Evolutionary conservation across 2,888 invertebrate genomes (phyloP).

Genomic region (Geotrupes spiniger): DNA sequence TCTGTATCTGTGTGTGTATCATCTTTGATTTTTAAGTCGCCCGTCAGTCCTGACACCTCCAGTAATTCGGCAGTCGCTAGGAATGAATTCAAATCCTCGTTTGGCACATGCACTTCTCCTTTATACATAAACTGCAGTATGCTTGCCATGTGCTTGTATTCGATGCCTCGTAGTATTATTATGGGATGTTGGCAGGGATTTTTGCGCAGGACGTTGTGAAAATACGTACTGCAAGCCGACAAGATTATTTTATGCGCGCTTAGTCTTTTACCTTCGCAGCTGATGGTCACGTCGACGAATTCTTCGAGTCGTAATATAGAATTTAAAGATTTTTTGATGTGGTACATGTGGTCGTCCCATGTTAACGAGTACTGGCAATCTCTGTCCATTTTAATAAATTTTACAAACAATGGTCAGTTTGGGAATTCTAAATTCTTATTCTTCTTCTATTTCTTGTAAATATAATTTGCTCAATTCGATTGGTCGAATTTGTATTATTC

Average conservation of each 20-base stretch:
- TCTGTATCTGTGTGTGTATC: constrained; percentile 41
- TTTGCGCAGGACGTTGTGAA: constrained; percentile 55
- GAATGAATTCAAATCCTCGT: constrained; percentile 61
- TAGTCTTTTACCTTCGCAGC: constrained; percentile 80
- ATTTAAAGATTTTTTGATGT: constrained; percentile 78
- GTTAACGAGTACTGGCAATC: constrained; percentile 72
- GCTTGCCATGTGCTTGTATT: constrained; percentile 61
- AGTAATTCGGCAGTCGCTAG: constrained; percentile 62
- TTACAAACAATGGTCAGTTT: no score
- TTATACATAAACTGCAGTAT: constrained; percentile 67
- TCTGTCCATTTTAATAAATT: no score
- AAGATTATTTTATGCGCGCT: constrained; percentile 82
- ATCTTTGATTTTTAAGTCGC: constrained; percentile 25
- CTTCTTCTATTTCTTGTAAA: no score
- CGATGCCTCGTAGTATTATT: constrained; percentile 65
- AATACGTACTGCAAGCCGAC: constrained; percentile 81
- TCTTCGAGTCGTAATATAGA: constrained; percentile 65
- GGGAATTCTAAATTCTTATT: no score
- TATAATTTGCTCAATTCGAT: no score
- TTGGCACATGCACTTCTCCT: constrained; percentile 67
- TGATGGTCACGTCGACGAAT: constrained; percentile 81
- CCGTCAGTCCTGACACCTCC: constrained; percentile 63
- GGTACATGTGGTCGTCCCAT: constrained; percentile 82
- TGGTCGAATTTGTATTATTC: no score
- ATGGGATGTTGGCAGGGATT: constrained; percentile 69